A percentile compares a stretch with the other conserved stretches of the same genome.
These are phyloP conservation scores for Chrysoperla carnea DNA, from an alignment of 1,140 invertebrate species.

Conservation along the genomic window DNA sequence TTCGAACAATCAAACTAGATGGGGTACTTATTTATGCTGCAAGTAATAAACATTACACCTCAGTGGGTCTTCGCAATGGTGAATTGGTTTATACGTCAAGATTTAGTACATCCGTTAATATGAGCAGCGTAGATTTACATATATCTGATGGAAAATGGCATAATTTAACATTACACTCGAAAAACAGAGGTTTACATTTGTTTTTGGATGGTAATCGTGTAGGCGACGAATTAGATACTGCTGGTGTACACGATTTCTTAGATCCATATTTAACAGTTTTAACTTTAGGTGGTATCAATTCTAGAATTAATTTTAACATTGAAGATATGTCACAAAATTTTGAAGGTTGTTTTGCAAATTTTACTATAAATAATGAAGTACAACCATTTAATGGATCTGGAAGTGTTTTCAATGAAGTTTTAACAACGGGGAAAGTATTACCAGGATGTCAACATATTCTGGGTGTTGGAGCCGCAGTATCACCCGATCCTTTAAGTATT, in stretches of 20 bases:
- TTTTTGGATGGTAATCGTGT: slow-evolving; percentile 47
- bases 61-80: slow-evolving; percentile 54
- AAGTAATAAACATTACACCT: slow-evolving; percentile 74
- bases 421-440: slow-evolving; percentile 47
- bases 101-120: slow-evolving; percentile 58
- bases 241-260: slow-evolving; percentile 75
- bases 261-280: slow-evolving; percentile 73
- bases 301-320: slow-evolving; percentile 29
- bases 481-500: slow-evolving; percentile 72
- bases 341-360: slow-evolving; percentile 77
- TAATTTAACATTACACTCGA: slow-evolving; percentile 53
- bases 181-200: slow-evolving; percentile 48
- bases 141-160: slow-evolving; percentile 75
- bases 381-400: slow-evolving; percentile 78
- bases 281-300: slow-evolving; percentile 51
- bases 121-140: slow-evolving; percentile 39
- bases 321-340: slow-evolving; percentile 39
- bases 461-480: slow-evolving; percentile 52
- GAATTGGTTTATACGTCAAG: slow-evolving; percentile 58
- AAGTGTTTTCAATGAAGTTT: slow-evolving; percentile 51
- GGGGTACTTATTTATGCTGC: slow-evolving; percentile 68
- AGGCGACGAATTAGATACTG: slow-evolving; percentile 68
- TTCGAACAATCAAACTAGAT: slow-evolving; percentile 56
- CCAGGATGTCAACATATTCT: slow-evolving; percentile 48
- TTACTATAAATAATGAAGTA: slow-evolving; percentile 73